A percentile compares a stretch with the other conserved stretches of the same genome.
phyloP scores from a whole-genome alignment of 2,113 vertebrate genomes.

The Gadus chalcogrammus region DNA sequence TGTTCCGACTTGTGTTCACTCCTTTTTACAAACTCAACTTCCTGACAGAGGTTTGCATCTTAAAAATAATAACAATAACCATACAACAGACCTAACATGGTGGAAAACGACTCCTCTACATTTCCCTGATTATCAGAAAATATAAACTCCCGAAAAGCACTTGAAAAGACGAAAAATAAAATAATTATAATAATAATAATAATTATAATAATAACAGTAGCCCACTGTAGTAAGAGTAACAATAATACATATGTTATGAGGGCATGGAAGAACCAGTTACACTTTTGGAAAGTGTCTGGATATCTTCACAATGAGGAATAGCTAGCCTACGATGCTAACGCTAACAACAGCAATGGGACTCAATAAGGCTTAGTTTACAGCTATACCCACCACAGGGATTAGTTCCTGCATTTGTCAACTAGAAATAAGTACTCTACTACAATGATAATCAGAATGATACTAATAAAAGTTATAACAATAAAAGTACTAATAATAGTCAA shows the following conservation, averaged over 20 bases:
- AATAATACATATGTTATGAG: conserved; percentile 62
- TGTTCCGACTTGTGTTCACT: conserved; percentile 74
- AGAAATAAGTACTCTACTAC: conserved; percentile 75
- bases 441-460: conserved; percentile 63
- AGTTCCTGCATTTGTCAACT: conserved; percentile 70
- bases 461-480: conserved; percentile 37
- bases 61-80: too few species aligned
- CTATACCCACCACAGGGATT: conserved; percentile 72
- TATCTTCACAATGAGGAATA: conserved; percentile 47
- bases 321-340: conserved; percentile 63
- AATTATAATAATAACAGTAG: conserved; percentile 61
- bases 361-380: conserved; percentile 65
- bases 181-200: conserved; percentile 64
- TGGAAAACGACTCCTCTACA: conserved; percentile 80
- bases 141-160: conserved; percentile 64
- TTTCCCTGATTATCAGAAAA: conserved; percentile 91
- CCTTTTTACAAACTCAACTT: conserved; percentile 72
- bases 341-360: conserved; percentile 76
- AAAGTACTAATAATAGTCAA: conserved; percentile 40
- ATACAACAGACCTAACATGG: conserved; percentile 67
- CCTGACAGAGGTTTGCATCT: conserved; percentile 71
- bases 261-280: conserved; percentile 64
- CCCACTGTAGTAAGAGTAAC: conserved; percentile 65
- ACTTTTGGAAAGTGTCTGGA: conserved; percentile 43
- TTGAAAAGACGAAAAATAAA: conserved; percentile 58